These are phyloP conservation scores for Hyperopisus bebe DNA, from an alignment of 2,113 vertebrate species.

Conservation along the genomic window DNA sequence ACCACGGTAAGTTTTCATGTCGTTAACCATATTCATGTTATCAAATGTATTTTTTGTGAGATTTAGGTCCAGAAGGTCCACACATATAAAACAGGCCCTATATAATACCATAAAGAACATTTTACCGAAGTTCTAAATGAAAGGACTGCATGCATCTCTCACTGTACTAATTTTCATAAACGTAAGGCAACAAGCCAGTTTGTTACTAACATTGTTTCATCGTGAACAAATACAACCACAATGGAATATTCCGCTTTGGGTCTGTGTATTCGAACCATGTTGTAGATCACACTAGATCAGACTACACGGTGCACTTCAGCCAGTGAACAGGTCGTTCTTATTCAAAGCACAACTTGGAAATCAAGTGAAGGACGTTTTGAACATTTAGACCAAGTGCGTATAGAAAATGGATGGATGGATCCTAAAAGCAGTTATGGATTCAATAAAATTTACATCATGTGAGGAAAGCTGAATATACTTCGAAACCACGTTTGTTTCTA, in stretches of 20 bases:
- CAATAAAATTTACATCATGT: neutral
- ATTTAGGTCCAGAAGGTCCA: neutral
- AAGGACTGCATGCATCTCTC: neutral
- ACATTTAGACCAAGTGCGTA: neutral
- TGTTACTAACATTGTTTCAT: neutral
- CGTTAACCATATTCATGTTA: neutral
- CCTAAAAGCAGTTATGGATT: neutral
- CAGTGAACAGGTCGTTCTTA: neutral
- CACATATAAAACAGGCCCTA: neutral
- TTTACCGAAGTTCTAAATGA: neutral
- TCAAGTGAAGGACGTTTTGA: neutral
- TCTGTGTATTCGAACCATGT: neutral
- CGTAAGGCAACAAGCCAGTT: neutral
- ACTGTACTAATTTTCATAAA: neutral
- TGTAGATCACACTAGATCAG: neutral
- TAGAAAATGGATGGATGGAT: neutral
- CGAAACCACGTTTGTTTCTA: neutral
- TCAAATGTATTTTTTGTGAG: neutral
- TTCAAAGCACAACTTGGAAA: neutral
- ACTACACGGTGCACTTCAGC: neutral
- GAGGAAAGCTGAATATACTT: neutral
- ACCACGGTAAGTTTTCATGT: conserved; percentile 62
- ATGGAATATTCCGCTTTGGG: neutral
- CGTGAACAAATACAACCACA: neutral
- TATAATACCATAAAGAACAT: neutral